Conservation (phyloP, 64 coral and sea anemone species). For the Dendronephthya gigantea region DNA sequence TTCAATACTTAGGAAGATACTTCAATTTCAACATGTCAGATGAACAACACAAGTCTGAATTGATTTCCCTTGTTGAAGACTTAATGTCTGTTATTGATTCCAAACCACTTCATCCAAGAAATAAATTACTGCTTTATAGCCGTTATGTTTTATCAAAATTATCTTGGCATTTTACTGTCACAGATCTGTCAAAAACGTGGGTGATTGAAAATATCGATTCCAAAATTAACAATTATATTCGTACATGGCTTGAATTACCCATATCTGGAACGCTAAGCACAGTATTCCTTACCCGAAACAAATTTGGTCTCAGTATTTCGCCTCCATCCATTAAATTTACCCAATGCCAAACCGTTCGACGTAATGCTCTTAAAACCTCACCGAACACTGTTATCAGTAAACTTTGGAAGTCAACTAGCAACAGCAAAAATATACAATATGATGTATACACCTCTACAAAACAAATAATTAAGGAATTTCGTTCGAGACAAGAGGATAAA, state of each 20-base stretch:
- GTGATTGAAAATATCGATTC: neutral
- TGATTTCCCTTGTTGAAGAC: neutral
- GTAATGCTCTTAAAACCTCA: neutral
- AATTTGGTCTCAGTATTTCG: neutral
- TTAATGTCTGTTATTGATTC: neutral
- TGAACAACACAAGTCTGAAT: neutral
- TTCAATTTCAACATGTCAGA: neutral
- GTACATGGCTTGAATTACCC: neutral
- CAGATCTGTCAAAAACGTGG: neutral
- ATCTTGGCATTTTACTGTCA: neutral
- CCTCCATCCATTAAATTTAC: neutral
- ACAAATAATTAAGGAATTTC: neutral
- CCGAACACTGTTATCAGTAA: neutral
- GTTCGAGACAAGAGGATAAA: neutral
- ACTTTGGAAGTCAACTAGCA: neutral
- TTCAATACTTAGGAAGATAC: neutral
- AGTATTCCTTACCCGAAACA: neutral
- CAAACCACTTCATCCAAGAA: neutral
- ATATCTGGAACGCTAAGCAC: neutral
- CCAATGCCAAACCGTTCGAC: neutral
- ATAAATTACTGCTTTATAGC: neutral
- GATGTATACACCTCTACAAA: neutral
- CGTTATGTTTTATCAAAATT: slow-evolving; percentile 9
- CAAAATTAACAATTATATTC: neutral
- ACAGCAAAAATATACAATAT: neutral